Base-by-base conservation (phyloP, 35 echinoderm and acorn worm genomes). In the Hemicentrotus pulcherrimus region DNA sequence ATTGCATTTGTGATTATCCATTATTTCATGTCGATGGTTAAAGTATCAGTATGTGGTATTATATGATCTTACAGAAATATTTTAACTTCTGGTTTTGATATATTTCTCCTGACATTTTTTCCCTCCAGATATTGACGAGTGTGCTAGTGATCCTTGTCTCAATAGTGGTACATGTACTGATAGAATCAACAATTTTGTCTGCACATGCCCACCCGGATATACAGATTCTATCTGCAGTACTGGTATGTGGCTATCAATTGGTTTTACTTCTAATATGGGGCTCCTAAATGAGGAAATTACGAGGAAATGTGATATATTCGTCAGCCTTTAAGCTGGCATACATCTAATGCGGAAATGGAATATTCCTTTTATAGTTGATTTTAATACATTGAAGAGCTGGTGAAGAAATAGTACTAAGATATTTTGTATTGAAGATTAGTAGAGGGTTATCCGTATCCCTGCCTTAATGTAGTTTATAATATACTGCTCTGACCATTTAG, bases 121-220 rank as follows among this genome's bases (percentile, higher is more conserved):
- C 4, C 10, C 13, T 45, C 28, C 70, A 96, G 95, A 90, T 96
- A 86, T 96, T 46, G 92, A 96, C 31, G 65, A 65, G 16, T 96
- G 95, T 31, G 10, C 41, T 22, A 96, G 92, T 61, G 33, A 96
- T 61, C 91, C 95, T 30, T 96, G 95, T 45, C 41, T 92, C 12
- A 90, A 90, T 47, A 30, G 88, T 45, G 88, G 32, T 90, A 78
- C 65, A 28, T 90, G 88, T 90, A 90, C 32, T 19, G 46, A 90
- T 90, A 9, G 88, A 0, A 33, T 33, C 32, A 90, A 90, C 32
- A 90, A 45, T 5, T 90, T 45, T 35, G 46, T 47, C 24, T 90
- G 88, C 46, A 45, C 88, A 30, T 90, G 88, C 4, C 32, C 32
- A 11, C 88, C 88, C n/a, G 88, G 88, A 6, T 90, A 47, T 11